Percentiles rank a stretch among this genome's conserved stretches.
Conservation (phyloP, 1,140 invertebrate species). For the Meloidogyne floridensis region DNA sequence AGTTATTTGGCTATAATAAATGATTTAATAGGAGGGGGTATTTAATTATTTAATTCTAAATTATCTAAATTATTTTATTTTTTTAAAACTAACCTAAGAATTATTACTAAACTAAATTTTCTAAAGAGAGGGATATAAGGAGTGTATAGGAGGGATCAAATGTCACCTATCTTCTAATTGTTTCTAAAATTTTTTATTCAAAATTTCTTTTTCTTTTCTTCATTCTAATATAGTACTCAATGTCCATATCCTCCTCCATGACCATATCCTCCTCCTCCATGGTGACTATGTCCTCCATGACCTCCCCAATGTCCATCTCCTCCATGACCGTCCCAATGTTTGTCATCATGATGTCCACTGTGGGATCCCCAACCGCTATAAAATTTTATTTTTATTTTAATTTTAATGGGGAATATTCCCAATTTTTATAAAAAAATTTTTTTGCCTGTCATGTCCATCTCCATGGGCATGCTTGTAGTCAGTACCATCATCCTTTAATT, state of each 20-base stretch:
- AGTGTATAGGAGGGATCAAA: neutral
- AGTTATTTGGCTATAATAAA: neutral
- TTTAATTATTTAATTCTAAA: too few relatives aligned
- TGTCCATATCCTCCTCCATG: neutral
- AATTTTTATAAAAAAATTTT: too few relatives aligned
- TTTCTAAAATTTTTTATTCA: too few relatives aligned
- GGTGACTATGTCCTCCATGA: slow-evolving; percentile 26
- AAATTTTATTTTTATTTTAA: neutral
- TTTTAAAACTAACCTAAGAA: slow-evolving; percentile 7
- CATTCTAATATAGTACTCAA: neutral
- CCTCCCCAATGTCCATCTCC: slow-evolving; percentile 30
- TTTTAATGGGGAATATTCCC: neutral
- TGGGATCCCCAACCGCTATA: slow-evolving; percentile 23
- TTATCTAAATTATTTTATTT: neutral
- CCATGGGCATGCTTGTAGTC: slow-evolving; percentile 19
- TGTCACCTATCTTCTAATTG: neutral
- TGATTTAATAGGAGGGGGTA: too few relatives aligned
- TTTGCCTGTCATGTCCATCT: slow-evolving; percentile 23
- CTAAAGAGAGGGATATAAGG: neutral
- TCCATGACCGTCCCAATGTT: slow-evolving; percentile 29
- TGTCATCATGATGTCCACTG: slow-evolving; percentile 30
- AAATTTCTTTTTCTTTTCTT: too few relatives aligned
- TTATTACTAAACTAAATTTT: neutral
- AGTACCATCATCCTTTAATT: slow-evolving; percentile 15
- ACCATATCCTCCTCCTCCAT: slow-evolving; percentile 10